Base-by-base conservation (phyloP, 1,140 invertebrate genomes). In the Papilio helenus region DNA sequence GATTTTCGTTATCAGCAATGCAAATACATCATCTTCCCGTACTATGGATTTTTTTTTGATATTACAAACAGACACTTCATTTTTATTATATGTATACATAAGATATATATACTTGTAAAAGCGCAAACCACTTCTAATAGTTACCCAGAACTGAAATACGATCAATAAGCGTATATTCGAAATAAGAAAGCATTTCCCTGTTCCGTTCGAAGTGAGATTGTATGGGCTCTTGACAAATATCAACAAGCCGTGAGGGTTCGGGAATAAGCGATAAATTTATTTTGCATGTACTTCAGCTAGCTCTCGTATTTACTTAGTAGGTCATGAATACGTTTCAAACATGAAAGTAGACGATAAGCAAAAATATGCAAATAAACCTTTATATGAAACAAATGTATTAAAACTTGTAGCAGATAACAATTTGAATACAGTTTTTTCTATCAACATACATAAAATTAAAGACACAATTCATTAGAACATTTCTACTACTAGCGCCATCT, bases 171-270 rank as follows among this genome's bases (percentile, higher is more conserved):
- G 61, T 14, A 68, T 68, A 68, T 68, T 68, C 26, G 12, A 68
- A 74, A 74, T 46, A 46, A 74, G 42, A 74, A 74, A 74, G 72
- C 72, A 74, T 74, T 49, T 74, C 72, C 44, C 72, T 74, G 72
- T 74, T 74, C 72, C 72, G 39, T 46, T 74, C 44, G n/a, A 23
- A 74, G 72, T 44, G 72, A 74, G 72, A 74, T 74, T 74, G 72
- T 74, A 74, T 74, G 72, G 72, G 72, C 44, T 49, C 72, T 74
- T 74, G 44, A 74, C 72, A 74, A 74, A 74, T 49, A 74, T 74
- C 72, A 74, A 74, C 72, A 74, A 74, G 72, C 42, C 44, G 23
- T 42, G 42, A 74, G 72, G 72, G 72, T 74, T 74, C 72, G 42
- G 42, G 42, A 51, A 49, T 74, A 74, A 74, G 44, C 72, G 20